Percentiles rank a stretch among this genome's conserved stretches.
These are phyloP conservation scores for Noctuana brunneofusca DNA, from an alignment of 2,888 invertebrate genomes.

Conservation along the genomic window DNA sequence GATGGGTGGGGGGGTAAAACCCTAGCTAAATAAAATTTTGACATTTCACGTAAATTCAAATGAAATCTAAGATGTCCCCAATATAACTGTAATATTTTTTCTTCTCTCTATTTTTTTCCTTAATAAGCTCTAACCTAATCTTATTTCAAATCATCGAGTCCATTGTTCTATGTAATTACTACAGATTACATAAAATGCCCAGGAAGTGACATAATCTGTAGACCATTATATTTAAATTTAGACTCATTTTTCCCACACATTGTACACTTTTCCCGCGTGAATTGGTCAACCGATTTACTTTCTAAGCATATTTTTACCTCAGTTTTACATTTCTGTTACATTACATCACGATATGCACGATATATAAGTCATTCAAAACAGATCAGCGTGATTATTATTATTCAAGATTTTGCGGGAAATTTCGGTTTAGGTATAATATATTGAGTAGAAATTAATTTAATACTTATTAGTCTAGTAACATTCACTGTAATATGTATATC, in stretches of 20 bases:
- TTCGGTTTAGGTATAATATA: no score
- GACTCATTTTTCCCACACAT: conserved; percentile 20
- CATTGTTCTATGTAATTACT: conserved; percentile 10
- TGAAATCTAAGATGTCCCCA: no score
- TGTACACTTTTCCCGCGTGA: conserved; percentile 17
- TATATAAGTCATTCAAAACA: conserved; percentile 11
- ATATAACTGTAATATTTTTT: no score
- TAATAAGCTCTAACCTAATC: background rate
- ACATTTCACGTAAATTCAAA: no score
- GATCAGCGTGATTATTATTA: conserved; percentile 4
- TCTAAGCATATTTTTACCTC: conserved; percentile 17
- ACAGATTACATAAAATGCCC: conserved; percentile 16
- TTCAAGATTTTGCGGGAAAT: background rate
- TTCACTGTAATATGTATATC: no score
- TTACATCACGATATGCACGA: background rate
- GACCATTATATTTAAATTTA: conserved; percentile 26
- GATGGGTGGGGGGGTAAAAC: no score
- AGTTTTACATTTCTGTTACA: background rate
- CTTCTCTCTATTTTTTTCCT: background rate
- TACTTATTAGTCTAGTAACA: no score
- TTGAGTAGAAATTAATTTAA: no score
- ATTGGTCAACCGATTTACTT: conserved; percentile 22
- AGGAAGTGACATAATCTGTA: conserved; percentile 26
- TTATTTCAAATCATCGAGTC: background rate
- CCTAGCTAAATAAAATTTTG: no score